Percentiles rank a stretch among this genome's conserved stretches.
Conservation (phyloP, 2,797 vertebrate species). For the Macropodus opercularis region DNA sequence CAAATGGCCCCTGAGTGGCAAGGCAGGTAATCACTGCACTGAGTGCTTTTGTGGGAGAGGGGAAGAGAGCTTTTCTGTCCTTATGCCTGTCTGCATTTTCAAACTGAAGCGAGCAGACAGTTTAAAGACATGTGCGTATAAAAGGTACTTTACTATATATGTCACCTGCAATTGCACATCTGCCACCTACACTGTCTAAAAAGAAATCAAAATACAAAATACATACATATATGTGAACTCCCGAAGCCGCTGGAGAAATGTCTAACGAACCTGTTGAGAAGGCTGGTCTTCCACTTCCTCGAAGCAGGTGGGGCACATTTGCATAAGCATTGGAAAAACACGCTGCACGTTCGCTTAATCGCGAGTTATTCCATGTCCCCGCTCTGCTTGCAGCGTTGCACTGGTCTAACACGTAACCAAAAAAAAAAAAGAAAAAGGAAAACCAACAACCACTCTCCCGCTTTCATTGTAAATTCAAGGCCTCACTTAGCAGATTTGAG, state of each 20-base stretch:
- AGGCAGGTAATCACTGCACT: constrained; percentile 75
- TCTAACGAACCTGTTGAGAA: constrained; percentile 16
- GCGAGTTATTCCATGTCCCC: constrained; percentile 44
- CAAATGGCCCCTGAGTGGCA: constrained; percentile 76
- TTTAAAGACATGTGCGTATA: constrained; percentile 32
- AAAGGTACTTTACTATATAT: constrained; percentile 37
- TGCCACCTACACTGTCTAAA: constrained; percentile 19
- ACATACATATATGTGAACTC: constrained; percentile 8
- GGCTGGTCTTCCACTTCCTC: constrained; percentile 30
- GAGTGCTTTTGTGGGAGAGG: constrained; percentile 71
- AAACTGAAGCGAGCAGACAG: constrained; percentile 44
- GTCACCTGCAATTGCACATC: constrained; percentile 5
- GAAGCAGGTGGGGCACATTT: constrained; percentile 47
- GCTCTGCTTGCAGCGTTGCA: constrained; percentile 41
- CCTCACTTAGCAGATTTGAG: constrained; percentile 47
- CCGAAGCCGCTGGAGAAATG: constrained; percentile 5
- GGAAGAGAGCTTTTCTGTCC: constrained; percentile 60
- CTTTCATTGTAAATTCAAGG: constrained; percentile 40
- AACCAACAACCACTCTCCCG: constrained; percentile 35
- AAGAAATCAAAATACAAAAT: constrained; percentile 1
- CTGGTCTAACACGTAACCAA: constrained; percentile 45
- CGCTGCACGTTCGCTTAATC: constrained; percentile 48
- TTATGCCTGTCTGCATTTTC: constrained; percentile 56
- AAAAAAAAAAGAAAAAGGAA: no score
- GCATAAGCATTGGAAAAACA: constrained; percentile 26